Evolutionary conservation across 2,797 vertebrate genomes (phyloP).

Genomic region (Apodemus agrarius): DNA sequence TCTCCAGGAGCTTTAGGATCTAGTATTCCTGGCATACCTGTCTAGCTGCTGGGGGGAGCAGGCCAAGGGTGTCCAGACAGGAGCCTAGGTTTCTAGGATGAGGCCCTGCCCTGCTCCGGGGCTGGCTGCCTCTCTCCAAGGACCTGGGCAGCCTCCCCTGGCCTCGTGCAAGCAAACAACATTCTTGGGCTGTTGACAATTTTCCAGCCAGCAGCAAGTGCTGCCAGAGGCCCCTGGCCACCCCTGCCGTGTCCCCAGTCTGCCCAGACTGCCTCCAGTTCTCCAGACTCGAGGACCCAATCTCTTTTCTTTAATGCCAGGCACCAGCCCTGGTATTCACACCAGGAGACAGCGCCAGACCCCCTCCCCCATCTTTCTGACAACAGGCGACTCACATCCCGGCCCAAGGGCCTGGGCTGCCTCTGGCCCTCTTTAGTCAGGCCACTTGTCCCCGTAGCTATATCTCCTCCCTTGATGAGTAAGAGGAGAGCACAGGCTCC

Average conservation of each 20-base stretch:
- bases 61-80: not conserved
- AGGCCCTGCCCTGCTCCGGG: not conserved
- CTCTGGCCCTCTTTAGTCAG: not conserved
- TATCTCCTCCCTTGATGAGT: not conserved
- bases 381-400: not conserved
- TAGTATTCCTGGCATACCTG: not conserved
- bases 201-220: conserved; percentile 87
- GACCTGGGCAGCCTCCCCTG: conserved; percentile 84
- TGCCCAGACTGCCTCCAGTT: not conserved
- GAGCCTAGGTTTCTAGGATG: not conserved
- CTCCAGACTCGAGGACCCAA: not conserved
- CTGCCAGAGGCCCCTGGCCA: conserved; percentile 46
- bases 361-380: not conserved
- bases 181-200: conserved; percentile 88
- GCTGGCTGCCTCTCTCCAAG: conserved; percentile 79
- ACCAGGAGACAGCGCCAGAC: not conserved
- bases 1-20: not conserved
- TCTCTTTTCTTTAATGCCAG: not conserved
- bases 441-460: not conserved
- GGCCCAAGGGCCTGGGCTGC: not conserved
- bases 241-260: not conserved
- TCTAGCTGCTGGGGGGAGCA: not conserved
- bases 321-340: not conserved
- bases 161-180: conserved; percentile 86
- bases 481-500: not conserved